Percentiles rank a stretch among this genome's conserved stretches.
phyloP scores from a whole-genome alignment of 2,888 invertebrate genomes.

The Alcis repandata region DNA sequence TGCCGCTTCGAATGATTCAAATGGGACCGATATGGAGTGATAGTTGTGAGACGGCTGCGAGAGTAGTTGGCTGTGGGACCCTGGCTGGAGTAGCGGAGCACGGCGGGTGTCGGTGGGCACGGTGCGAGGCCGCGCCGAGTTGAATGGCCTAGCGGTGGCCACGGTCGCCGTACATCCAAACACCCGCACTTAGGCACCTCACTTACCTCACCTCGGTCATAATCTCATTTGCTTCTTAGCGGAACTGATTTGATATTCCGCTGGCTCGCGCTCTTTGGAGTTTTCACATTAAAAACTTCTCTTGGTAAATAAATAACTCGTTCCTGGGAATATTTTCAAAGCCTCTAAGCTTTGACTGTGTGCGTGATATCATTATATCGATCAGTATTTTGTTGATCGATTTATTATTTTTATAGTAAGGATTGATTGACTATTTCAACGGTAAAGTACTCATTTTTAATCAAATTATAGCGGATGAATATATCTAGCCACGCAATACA shows the following conservation, averaged over 20 bases:
- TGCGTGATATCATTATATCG: slow-evolving; percentile 20
- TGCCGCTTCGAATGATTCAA: slow-evolving; percentile 37
- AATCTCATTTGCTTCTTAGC: slow-evolving; percentile 75
- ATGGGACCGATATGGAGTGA: slow-evolving; percentile 41
- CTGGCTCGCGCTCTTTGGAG: slow-evolving; percentile 53
- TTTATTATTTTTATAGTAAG: slow-evolving; percentile 1
- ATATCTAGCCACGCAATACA: background rate
- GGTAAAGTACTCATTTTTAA: background rate
- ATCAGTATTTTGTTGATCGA: slow-evolving; percentile 8
- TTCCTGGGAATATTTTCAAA: slow-evolving; percentile 26
- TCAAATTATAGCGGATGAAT: background rate
- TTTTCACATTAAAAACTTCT: slow-evolving; percentile 38
- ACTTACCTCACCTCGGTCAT: slow-evolving; percentile 80
- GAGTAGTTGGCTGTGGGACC: slow-evolving; percentile 25
- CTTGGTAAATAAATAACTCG: slow-evolving; percentile 32
- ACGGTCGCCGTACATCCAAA: slow-evolving; percentile 70
- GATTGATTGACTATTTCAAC: background rate
- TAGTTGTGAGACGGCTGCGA: slow-evolving; percentile 33
- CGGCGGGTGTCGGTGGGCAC: slow-evolving; percentile 45
- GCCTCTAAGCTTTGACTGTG: slow-evolving; percentile 1
- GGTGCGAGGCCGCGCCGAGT: slow-evolving; percentile 72
- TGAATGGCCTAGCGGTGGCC: slow-evolving; percentile 75
- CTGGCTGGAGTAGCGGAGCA: slow-evolving; percentile 52
- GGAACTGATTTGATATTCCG: slow-evolving; percentile 67
- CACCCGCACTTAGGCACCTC: slow-evolving; percentile 54